Base-by-base conservation (phyloP, 2,888 invertebrate species). In the Zele albiditarsus region DNA sequence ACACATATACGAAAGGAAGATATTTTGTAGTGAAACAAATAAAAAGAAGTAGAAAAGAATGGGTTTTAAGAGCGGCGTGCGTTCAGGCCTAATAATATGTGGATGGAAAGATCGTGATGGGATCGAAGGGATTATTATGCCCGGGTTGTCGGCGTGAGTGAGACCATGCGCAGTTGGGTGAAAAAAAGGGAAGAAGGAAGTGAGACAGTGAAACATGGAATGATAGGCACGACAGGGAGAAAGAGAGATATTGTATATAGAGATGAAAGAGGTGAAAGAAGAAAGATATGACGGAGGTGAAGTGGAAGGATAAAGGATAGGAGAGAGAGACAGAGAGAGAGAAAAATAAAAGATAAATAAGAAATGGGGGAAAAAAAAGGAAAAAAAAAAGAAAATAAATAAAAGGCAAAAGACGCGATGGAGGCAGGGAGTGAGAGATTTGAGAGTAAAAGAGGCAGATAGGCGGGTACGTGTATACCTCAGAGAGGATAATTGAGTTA, bases 401-500 rank as follows among this genome's bases (percentile, higher is more conserved):
- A 53, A 53, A 53, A 53, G 20, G 53, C 4, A 53, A 53, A 62
- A 53, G 20, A 46, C 42, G 67, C 53, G 23, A 75, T 68, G 69
- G 71, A 71, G 74, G 73, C 62, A 74, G 73, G 71, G 88, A 88
- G 88, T 87, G 87, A 88, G 87, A 88, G 87, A 88, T 88, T 87
- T 85, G 85, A 87, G 88, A 88, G 88, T 85, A 87, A 88, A 88
- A 86, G 88, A 89, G 86, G 87, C 78, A 86, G 88, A 88, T 88
- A 88, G 88, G 88, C 86, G 88, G 88, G 85, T 86, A 86, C 86
- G 84, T 81, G 33, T 63, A 63, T 38, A 84, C 81, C 85, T 85
- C 85, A 83, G 84, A 87, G 88, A 88, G 88, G 89, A 89, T 89
- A 89, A 89, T 89, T 89, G 89, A 89, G 89, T 89, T 89, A 89